Percentiles rank a stretch among this genome's conserved stretches.
These are phyloP conservation scores for Mugil cephalus DNA, from an alignment of 2,113 vertebrate genomes.

Conservation along the genomic window DNA sequence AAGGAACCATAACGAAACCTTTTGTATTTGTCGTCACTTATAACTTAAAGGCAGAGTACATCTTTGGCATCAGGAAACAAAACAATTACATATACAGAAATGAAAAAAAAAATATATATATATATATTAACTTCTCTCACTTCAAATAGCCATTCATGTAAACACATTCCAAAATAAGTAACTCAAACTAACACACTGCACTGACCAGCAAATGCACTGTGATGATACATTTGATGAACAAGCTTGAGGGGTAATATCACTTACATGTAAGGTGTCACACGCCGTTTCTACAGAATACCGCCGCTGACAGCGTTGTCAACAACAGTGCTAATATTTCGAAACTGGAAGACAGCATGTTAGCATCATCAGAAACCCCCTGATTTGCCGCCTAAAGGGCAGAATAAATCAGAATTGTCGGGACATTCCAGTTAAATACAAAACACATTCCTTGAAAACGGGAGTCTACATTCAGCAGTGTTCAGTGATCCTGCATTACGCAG, in stretches of 20 bases:
- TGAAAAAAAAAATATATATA: slow-evolving; percentile 69
- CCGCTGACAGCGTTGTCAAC: background rate
- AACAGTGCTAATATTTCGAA: background rate
- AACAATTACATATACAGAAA: slow-evolving; percentile 61
- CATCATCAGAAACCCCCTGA: slow-evolving; percentile 11
- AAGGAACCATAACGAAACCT: slow-evolving; percentile 65
- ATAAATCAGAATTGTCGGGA: slow-evolving; percentile 43
- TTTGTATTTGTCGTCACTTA: slow-evolving; percentile 70
- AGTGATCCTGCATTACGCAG: slow-evolving; percentile 51
- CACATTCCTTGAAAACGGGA: slow-evolving; percentile 50
- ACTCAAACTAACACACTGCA: slow-evolving; percentile 57
- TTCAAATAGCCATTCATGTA: slow-evolving; percentile 83
- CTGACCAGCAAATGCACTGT: slow-evolving; percentile 80
- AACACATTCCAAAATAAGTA: slow-evolving; percentile 77
- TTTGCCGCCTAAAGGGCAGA: slow-evolving; percentile 30
- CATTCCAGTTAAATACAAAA: slow-evolving; percentile 78
- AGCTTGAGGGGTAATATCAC: slow-evolving; percentile 30
- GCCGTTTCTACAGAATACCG: background rate
- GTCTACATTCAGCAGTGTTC: slow-evolving; percentile 63
- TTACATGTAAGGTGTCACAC: slow-evolving; percentile 32
- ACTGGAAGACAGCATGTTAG: slow-evolving; percentile 7
- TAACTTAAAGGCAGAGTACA: slow-evolving; percentile 82
- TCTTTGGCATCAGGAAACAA: slow-evolving; percentile 84
- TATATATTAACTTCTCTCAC: slow-evolving; percentile 87
- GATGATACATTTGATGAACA: slow-evolving; percentile 37